Percentiles rank a stretch among this genome's conserved stretches.
Evolutionary conservation across 2,113 vertebrate genomes (phyloP).

Genomic region (Urocynchramus pylzowi): DNA sequence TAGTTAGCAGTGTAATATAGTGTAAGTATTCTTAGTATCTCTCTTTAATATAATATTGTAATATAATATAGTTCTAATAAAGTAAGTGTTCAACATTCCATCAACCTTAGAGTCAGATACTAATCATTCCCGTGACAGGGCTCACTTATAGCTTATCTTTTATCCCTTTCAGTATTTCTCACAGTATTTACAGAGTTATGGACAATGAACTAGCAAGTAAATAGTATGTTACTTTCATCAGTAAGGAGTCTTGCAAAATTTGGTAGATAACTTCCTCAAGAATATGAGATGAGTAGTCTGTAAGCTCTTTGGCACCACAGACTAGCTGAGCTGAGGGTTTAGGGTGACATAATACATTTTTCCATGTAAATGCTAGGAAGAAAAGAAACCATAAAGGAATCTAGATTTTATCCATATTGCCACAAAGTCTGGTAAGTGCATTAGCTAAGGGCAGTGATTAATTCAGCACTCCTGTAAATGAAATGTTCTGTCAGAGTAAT

Average conservation of each 20-base stretch:
- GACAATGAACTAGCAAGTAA: neutral
- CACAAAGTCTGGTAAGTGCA: slow-evolving; percentile 31
- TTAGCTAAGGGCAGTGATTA: slow-evolving; percentile 17
- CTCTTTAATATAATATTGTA: too few relatives aligned
- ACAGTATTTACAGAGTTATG: neutral
- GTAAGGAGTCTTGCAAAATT: neutral
- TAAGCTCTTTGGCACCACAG: neutral
- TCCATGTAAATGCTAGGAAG: slow-evolving; percentile 25
- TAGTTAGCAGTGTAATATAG: too few relatives aligned
- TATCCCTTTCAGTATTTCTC: neutral
- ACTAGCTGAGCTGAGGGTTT: neutral
- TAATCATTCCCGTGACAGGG: too few relatives aligned
- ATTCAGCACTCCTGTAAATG: neutral
- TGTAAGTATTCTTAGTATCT: too few relatives aligned
- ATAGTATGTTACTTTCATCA: neutral
- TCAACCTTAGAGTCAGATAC: too few relatives aligned
- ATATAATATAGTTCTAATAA: too few relatives aligned
- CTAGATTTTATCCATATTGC: neutral
- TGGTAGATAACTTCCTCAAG: neutral
- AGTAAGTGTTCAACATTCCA: too few relatives aligned
- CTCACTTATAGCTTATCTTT: too few relatives aligned
- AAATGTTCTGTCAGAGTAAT: neutral
- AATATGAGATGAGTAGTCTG: neutral
- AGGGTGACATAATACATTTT: slow-evolving; percentile 45
- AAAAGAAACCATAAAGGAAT: neutral